Conservation (phyloP, 1,140 invertebrate genomes). For the Drosophila mayri region DNA sequence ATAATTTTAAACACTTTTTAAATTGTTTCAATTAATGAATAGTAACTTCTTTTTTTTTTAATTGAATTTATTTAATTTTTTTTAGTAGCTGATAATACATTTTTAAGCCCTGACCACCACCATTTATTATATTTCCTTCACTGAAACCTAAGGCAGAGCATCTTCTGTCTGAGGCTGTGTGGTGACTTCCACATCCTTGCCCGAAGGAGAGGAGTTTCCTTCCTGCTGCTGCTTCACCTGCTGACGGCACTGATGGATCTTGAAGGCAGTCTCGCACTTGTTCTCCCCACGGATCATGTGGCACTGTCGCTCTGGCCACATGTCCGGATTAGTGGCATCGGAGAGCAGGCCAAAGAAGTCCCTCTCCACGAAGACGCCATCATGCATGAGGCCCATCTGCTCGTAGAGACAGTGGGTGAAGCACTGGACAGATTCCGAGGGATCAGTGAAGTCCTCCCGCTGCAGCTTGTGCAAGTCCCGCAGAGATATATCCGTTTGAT, state of each 20-base stretch:
- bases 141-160: background rate
- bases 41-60: background rate
- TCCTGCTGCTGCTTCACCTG: slow-evolving; percentile 31
- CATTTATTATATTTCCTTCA: background rate
- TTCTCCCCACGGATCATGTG: slow-evolving; percentile 39
- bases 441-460: slow-evolving; percentile 33
- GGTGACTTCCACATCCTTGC: slow-evolving; percentile 29
- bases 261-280: slow-evolving; percentile 62
- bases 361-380: slow-evolving; percentile 54
- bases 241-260: slow-evolving; percentile 49
- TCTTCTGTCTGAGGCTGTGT: slow-evolving; percentile 3
- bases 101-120: slow-evolving; percentile 4
- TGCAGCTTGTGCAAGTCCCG: slow-evolving; percentile 48
- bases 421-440: slow-evolving; percentile 47
- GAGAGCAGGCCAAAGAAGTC: slow-evolving; percentile 38
- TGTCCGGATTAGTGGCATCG: slow-evolving; percentile 35
- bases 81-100: background rate
- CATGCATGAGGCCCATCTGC: slow-evolving; percentile 61
- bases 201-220: background rate
- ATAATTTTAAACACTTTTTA: background rate
- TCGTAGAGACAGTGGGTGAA: slow-evolving; percentile 63
- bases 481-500: slow-evolving; percentile 53
- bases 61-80: background rate
- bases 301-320: slow-evolving; percentile 36
- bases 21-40: no score